A percentile compares a stretch with the other conserved stretches of the same genome.
Evolutionary conservation across 2,797 vertebrate species (phyloP).

Genomic region (Molossus molossus): DNA sequence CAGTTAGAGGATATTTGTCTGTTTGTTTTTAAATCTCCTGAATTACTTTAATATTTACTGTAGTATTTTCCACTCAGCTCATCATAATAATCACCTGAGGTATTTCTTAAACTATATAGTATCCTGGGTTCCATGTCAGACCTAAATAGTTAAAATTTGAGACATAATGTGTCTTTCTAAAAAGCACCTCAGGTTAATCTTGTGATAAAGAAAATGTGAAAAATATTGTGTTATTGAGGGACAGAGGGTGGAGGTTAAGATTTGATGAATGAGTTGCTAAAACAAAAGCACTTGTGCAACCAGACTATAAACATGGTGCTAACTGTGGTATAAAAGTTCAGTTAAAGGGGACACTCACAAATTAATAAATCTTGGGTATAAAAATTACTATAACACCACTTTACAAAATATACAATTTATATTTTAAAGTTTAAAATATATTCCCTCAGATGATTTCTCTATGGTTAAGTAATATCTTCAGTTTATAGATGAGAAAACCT

Average conservation of each 20-base stretch:
- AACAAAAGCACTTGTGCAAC: background rate
- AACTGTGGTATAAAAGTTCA: background rate
- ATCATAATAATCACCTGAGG: background rate
- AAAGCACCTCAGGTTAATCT: background rate
- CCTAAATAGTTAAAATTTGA: conserved; percentile 31
- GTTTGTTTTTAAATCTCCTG: background rate
- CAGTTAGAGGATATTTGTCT: background rate
- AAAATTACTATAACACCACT: background rate
- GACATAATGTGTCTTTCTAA: background rate
- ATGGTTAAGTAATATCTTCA: conserved; percentile 1
- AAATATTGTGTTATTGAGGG: background rate
- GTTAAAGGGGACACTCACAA: background rate
- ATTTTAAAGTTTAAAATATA: conserved; percentile 25
- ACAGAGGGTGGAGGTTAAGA: background rate
- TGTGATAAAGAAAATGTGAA: background rate
- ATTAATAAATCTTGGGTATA: background rate
- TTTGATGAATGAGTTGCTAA: background rate
- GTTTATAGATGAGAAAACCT: background rate
- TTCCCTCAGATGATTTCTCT: background rate
- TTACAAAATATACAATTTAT: background rate
- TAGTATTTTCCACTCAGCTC: background rate
- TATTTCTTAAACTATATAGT: background rate
- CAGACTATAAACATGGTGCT: background rate
- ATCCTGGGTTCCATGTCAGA: background rate
- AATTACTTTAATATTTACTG: background rate